Base-by-base conservation (phyloP, 2,888 invertebrate genomes). In the Autographa pulchrina region DNA sequence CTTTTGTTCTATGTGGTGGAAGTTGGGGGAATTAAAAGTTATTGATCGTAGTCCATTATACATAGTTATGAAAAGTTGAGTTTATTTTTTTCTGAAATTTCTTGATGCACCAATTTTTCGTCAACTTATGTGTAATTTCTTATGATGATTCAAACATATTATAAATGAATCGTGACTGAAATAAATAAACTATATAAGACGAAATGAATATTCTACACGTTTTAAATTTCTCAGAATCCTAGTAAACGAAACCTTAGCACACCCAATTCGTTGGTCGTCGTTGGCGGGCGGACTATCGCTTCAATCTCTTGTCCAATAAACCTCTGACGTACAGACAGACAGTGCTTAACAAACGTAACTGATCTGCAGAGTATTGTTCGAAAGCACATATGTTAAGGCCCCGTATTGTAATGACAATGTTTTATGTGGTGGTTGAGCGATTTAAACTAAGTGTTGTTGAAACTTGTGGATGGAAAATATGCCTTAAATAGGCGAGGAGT, bases 301-400 rank as follows among this genome's bases (percentile, higher is more conserved):
- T 85, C 91, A 86, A 94, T 94, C 94, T 93, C 88, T 87, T 90
- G 91, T 92, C 92, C 92, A 91, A 92, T 92, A 92, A 92, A 91
- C 89, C 87, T 88, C 85, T 92, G 92, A 92, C 91, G 89, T 89
- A 91, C 90, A 84, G 91, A 91, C 92, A 90, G 91, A 91, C 92
- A 89, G 88, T 81, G 86, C 88, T 89, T 92, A 92, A 92, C 93
- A 92, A 91, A 92, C 92, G 90, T 89, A 91, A 90, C 90, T 89
- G 92, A 92, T 92, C 91, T 88, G 86, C 80, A 79, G 82, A 87
- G 93, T 91, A 93, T 93, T 93, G 93, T 93, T 89, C 89, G 74
- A 82, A 85, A 86, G 87, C 89, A 89, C 91, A 89, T 88, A 86
- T 86, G 72, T 82, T 77, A 79, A 77, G 77, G 70, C 48, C 70